A percentile compares a stretch with the other conserved stretches of the same genome.
Conservation (phyloP, 2,888 invertebrate genomes). For the Galerucella pusilla region DNA sequence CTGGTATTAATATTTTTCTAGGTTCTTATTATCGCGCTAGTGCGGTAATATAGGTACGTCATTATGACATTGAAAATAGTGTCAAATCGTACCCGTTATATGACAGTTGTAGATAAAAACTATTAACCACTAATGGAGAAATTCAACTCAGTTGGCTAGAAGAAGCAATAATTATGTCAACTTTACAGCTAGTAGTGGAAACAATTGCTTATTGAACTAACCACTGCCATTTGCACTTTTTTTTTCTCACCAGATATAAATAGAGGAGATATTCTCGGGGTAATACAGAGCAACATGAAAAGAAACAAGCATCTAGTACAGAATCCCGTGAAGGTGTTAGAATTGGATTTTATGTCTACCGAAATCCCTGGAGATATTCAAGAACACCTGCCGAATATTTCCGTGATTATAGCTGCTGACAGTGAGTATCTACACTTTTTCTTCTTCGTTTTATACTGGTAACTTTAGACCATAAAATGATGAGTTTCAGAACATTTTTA, state of each 20-base stretch:
- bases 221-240: neutral
- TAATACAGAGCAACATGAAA: slow-evolving; percentile 76
- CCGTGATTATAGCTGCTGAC: slow-evolving; percentile 84
- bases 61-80: too few species aligned
- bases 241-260: slow-evolving; percentile 73
- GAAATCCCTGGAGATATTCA: slow-evolving; percentile 70
- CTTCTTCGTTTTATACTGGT: neutral
- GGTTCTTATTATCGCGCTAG: too few species aligned
- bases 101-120: too few species aligned
- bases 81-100: too few species aligned
- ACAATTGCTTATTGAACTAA: neutral
- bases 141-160: too few species aligned
- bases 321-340: slow-evolving; percentile 71
- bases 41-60: too few species aligned
- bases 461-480: too few species aligned
- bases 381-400: slow-evolving; percentile 69
- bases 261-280: slow-evolving; percentile 77
- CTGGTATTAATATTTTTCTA: too few species aligned
- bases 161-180: too few species aligned
- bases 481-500: too few species aligned
- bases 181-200: too few species aligned
- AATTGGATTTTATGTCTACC: slow-evolving; percentile 76
- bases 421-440: slow-evolving; percentile 67
- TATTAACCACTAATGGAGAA: too few species aligned
- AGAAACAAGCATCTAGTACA: slow-evolving; percentile 74